Conservation (phyloP, 2,888 invertebrate genomes). For the Nomada fabriciana region DNA sequence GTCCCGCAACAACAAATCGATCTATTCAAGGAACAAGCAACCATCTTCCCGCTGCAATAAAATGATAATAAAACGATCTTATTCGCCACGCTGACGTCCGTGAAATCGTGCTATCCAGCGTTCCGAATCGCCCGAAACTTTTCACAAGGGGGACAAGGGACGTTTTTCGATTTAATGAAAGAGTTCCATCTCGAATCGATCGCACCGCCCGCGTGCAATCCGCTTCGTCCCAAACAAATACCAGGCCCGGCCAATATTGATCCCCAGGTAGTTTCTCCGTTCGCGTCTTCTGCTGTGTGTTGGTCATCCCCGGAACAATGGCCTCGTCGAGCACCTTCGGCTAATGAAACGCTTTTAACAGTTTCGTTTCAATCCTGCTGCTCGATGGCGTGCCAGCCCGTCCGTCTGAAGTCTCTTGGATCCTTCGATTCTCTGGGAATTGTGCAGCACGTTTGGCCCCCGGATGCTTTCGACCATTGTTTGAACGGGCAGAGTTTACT, state of each 20-base stretch:
- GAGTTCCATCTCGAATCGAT: slow-evolving; percentile 66
- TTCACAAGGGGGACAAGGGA: slow-evolving; percentile 44
- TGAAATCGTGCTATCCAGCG: slow-evolving; percentile 24
- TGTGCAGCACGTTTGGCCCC: slow-evolving; percentile 2
- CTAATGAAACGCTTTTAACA: slow-evolving; percentile 61
- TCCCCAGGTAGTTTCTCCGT: slow-evolving; percentile 61
- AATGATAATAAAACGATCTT: neutral
- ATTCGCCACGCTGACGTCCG: slow-evolving; percentile 23
- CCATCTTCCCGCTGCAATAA: no score
- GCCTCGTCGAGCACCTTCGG: slow-evolving; percentile 34
- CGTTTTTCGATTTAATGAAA: slow-evolving; percentile 68
- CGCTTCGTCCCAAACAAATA: slow-evolving; percentile 74
- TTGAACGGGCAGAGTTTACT: neutral
- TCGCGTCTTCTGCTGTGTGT: slow-evolving; percentile 56
- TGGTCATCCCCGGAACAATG: slow-evolving; percentile 56
- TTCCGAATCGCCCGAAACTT: slow-evolving; percentile 17
- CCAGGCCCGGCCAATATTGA: slow-evolving; percentile 73
- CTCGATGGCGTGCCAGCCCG: slow-evolving; percentile 15
- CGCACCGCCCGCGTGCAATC: slow-evolving; percentile 63
- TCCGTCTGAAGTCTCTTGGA: neutral
- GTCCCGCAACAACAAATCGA: no score
- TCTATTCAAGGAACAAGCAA: no score
- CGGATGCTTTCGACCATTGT: neutral
- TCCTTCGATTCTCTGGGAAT: neutral
- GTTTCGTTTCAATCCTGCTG: slow-evolving; percentile 32